Percentiles rank a stretch among this genome's conserved stretches.
These are phyloP conservation scores for Cirrhinus molitorella DNA, from an alignment of 2,797 vertebrate species.

Conservation along the genomic window DNA sequence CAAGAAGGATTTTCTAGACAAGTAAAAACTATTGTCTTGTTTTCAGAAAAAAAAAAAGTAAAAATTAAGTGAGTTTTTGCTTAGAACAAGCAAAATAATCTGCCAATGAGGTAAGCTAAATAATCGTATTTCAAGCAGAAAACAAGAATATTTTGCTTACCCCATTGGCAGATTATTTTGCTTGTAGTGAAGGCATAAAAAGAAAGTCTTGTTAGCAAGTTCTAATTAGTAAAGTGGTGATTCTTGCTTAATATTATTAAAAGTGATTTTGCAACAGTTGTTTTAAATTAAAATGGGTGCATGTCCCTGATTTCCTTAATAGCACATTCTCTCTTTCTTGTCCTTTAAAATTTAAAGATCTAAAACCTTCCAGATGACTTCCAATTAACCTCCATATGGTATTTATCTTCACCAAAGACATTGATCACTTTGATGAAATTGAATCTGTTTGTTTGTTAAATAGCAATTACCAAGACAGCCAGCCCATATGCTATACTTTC, in stretches of 20 bases:
- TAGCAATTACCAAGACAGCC: not conserved
- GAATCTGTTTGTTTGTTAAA: conserved; percentile 2
- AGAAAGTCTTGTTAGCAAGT: conserved; percentile 41
- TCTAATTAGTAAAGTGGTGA: conserved; percentile 11
- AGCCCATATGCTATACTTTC: not conserved
- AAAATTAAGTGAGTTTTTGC: too few species aligned
- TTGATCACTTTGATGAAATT: not conserved
- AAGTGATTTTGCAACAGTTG: conserved; percentile 32
- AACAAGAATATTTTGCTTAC: too few species aligned
- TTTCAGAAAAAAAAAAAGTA: too few species aligned
- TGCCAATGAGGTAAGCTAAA: too few species aligned
- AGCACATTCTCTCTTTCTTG: not conserved
- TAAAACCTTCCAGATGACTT: not conserved
- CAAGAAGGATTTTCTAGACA: too few species aligned
- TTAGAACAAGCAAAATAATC: too few species aligned
- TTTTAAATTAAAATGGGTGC: not conserved
- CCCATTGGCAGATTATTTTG: too few species aligned
- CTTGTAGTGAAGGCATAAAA: too few species aligned
- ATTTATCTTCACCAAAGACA: not conserved
- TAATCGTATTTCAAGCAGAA: too few species aligned
- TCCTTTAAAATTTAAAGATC: not conserved
- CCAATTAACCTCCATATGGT: conserved; percentile 10
- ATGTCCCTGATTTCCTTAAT: not conserved
- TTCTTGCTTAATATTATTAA: not conserved
- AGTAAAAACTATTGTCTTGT: too few species aligned